Evolutionary conservation across 2,113 vertebrate genomes (phyloP).

Genomic region (Gymnobelideus leadbeateri): DNA sequence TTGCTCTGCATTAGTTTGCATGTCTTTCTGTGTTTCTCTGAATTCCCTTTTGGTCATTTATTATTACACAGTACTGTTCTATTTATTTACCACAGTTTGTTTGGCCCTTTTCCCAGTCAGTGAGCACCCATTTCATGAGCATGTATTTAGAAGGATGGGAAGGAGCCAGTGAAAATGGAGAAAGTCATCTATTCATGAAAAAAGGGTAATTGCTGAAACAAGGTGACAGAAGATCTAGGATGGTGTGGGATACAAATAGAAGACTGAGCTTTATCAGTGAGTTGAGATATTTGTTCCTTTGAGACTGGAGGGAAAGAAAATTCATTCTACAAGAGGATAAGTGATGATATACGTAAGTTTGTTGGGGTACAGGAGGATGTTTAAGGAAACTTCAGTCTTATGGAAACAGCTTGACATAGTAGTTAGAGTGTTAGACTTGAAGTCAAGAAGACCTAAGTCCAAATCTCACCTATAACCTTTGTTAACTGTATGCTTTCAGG

Average conservation of each 20-base stretch:
- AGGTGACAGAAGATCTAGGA: neutral
- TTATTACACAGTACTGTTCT: neutral
- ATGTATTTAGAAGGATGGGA: neutral
- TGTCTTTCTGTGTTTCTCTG: neutral
- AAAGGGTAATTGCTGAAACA: neutral
- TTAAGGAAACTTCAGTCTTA: neutral
- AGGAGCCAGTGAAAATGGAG: neutral
- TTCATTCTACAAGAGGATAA: neutral
- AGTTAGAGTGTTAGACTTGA: neutral
- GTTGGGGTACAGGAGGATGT: neutral
- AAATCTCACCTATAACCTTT: neutral
- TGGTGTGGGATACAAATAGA: neutral
- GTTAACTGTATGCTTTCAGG: neutral
- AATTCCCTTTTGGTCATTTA: neutral
- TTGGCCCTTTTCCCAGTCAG: neutral
- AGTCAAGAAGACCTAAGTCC: neutral
- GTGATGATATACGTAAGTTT: neutral
- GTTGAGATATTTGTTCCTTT: neutral
- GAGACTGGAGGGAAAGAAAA: neutral
- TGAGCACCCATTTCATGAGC: neutral
- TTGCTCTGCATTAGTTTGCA: neutral
- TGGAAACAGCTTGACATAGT: neutral
- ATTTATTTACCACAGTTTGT: neutral
- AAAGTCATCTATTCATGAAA: neutral
- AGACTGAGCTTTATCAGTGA: neutral